Conservation (phyloP, 1,140 invertebrate species). For the Zaprionus taronus region DNA sequence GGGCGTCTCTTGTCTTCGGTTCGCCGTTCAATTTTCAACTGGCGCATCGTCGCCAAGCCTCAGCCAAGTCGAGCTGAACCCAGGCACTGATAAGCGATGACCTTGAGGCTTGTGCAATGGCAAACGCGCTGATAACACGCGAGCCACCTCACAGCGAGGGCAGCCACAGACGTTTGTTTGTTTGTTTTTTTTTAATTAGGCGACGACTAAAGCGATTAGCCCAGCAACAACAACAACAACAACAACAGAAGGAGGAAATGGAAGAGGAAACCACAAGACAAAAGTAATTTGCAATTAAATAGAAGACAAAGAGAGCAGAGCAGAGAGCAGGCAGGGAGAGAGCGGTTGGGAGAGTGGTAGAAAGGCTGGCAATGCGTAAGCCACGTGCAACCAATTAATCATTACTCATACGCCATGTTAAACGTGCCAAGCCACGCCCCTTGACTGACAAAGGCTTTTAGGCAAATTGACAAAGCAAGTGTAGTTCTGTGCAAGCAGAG, state of each 20-base stretch:
- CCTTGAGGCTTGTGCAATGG: conserved; percentile 1
- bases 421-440: conserved; percentile 11
- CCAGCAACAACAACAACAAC: not conserved
- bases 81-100: not conserved
- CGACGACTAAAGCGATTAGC: conserved; percentile 6
- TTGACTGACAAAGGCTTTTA: not conserved
- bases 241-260: no score
- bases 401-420: conserved; percentile 40
- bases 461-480: conserved; percentile 16
- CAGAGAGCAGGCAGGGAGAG: not conserved
- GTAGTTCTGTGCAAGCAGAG: not conserved
- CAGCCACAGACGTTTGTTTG: not conserved
- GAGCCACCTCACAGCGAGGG: not conserved
- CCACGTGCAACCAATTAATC: conserved; percentile 68
- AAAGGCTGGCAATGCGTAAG: not conserved
- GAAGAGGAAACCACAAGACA: not conserved
- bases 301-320: not conserved
- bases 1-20: not conserved
- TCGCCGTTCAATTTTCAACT: not conserved
- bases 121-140: conserved; percentile 6
- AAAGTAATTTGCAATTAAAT: conserved; percentile 32
- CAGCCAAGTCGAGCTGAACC: not conserved
- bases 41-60: not conserved
- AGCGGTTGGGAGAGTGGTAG: not conserved
- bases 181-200: conserved; percentile 3